These are phyloP conservation scores for Lepidostoma basale DNA, from an alignment of 1,140 invertebrate species.

Conservation along the genomic window DNA sequence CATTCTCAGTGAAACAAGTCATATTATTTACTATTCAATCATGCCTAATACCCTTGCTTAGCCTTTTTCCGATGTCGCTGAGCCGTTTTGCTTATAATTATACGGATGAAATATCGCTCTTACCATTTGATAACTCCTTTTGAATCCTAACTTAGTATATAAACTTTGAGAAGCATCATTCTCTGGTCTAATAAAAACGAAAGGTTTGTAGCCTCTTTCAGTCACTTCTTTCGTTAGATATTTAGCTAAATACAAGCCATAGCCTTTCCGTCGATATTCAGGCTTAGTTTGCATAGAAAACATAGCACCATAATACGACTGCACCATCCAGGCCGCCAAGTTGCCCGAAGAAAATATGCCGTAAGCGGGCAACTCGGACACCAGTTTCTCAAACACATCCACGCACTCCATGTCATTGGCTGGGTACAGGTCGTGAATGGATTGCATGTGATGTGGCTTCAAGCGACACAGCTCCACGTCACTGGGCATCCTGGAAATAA, in stretches of 20 bases:
- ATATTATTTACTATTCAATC: conserved; percentile 24
- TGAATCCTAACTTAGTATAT: conserved; percentile 80
- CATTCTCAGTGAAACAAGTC: conserved; percentile 25
- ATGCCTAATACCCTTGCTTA: conserved; percentile 30
- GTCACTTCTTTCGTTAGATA: conserved; percentile 72
- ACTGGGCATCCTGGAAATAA: conserved; percentile 59
- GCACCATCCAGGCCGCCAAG: conserved; percentile 83
- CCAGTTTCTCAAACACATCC: conserved; percentile 79
- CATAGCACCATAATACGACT: conserved; percentile 88
- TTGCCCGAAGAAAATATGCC: conserved; percentile 76
- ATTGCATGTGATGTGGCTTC: conserved; percentile 75
- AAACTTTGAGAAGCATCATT: conserved; percentile 81
- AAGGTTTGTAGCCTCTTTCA: conserved; percentile 77
- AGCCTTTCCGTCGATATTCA: conserved; percentile 79
- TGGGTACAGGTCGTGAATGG: conserved; percentile 82
- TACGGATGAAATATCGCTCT: conserved; percentile 74
- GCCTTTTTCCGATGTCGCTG: conserved; percentile 33
- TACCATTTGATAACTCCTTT: conserved; percentile 75
- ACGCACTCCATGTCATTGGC: conserved; percentile 84
- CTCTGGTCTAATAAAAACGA: conserved; percentile 84
- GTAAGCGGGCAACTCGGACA: conserved; percentile 74
- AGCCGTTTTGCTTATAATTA: conserved; percentile 44
- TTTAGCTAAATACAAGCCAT: conserved; percentile 71
- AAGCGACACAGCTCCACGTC: conserved; percentile 74
- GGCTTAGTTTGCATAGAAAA: conserved; percentile 89